Evolutionary conservation across 1,140 invertebrate species (phyloP).

Genomic region (Eueides isabella): DNA sequence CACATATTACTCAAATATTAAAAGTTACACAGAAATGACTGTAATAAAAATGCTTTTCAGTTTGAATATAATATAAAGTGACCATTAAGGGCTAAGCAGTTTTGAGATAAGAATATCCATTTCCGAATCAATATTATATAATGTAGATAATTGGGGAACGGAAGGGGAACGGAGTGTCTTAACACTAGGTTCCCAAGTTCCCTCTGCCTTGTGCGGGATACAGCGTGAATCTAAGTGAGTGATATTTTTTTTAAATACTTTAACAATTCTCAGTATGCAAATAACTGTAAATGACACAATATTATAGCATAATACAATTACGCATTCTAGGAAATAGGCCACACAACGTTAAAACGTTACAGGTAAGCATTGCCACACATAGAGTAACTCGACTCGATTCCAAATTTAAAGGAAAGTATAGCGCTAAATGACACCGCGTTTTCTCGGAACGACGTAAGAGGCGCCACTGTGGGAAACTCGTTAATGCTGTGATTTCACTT

Average conservation of each 20-base stretch:
- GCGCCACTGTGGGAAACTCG: constrained; percentile 63
- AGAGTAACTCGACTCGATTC: constrained; percentile 52
- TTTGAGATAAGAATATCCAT: too few relatives aligned
- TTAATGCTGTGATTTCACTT: constrained; percentile 60
- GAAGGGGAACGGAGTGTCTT: too few relatives aligned
- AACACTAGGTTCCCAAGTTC: too few relatives aligned
- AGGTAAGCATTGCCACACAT: constrained; percentile 48
- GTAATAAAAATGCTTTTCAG: too few relatives aligned
- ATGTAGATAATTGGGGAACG: too few relatives aligned
- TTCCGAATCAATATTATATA: too few relatives aligned
- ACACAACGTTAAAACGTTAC: constrained; percentile 38
- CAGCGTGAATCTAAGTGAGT: too few relatives aligned
- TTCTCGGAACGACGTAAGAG: constrained; percentile 56
- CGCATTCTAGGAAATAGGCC: constrained; percentile 37
- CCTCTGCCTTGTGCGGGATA: too few relatives aligned
- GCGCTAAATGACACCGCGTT: constrained; percentile 48
- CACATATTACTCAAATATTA: too few relatives aligned
- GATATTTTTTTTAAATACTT: neutral
- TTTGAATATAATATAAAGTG: too few relatives aligned
- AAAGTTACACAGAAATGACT: too few relatives aligned
- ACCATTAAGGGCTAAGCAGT: too few relatives aligned
- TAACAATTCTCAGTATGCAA: neutral
- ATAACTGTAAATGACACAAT: neutral
- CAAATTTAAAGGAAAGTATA: constrained; percentile 58
- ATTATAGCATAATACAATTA: constrained; percentile 4